Conservation (phyloP, 2,888 invertebrate genomes). For the Catocala sponsa region DNA sequence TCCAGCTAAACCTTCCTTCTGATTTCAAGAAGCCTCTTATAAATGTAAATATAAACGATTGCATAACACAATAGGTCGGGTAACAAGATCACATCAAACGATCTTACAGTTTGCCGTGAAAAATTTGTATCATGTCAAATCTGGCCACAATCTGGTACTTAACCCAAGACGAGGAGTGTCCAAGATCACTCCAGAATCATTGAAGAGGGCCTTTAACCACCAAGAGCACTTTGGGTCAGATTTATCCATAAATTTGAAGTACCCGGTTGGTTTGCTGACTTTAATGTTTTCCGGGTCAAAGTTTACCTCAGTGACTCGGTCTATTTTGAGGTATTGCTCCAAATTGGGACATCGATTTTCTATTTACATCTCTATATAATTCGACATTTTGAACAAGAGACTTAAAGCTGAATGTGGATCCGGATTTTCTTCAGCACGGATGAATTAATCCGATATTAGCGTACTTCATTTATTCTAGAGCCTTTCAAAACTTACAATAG, state of each 20-base stretch:
- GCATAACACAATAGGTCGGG: constrained; percentile 23
- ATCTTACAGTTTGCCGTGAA: neutral
- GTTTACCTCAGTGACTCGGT: constrained; percentile 17
- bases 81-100: neutral
- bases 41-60: constrained; percentile 11
- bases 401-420: too few relatives aligned
- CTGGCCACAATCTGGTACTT: constrained; percentile 52
- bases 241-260: constrained; percentile 57
- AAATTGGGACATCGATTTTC: neutral
- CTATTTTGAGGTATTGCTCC: neutral
- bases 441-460: too few relatives aligned
- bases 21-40: constrained; percentile 14
- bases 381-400: too few relatives aligned
- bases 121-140: constrained; percentile 34
- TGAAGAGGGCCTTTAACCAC: constrained; percentile 44
- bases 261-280: constrained; percentile 42
- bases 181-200: constrained; percentile 40
- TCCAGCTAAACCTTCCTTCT: too few relatives aligned
- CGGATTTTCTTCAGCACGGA: too few relatives aligned
- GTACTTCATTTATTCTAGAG: too few relatives aligned
- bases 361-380: neutral
- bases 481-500: too few relatives aligned
- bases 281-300: constrained; percentile 43
- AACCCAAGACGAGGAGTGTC: constrained; percentile 35
- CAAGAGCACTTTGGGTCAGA: constrained; percentile 52